Base-by-base conservation (phyloP, 2,888 invertebrate species). In the Lasioglossum figueresi region DNA sequence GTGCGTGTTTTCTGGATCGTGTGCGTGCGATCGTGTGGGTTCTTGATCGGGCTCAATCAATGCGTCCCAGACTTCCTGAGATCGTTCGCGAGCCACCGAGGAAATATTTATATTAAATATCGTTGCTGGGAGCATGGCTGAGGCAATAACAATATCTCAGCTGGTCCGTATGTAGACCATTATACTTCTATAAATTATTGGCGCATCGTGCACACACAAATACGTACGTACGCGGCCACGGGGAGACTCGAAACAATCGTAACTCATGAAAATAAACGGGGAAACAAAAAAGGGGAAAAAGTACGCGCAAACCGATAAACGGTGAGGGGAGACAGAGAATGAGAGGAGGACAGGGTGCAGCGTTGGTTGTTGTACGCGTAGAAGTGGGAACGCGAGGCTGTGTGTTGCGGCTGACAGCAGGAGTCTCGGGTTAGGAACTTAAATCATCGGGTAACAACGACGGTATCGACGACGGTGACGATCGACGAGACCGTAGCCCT, bases 391-490 rank as follows among this genome's bases (percentile, higher is more conserved):
- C 88, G 90, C 82, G 88, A 23, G 59, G 90, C 90, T 90, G 92
- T 90, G 91, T 90, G 90, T 90, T 89, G 85, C 80, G 85, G 78
- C 86, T 92, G 93, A 92, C 93, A 93, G 93, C 92, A 89, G 93
- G 91, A 92, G 93, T 91, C 91, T 90, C 87, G 88, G 88, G 89
- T 86, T 89, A 87, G 87, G 89, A 86, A 88, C 87, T 90, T 92
- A 90, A 92, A 92, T 92, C 91, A 92, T 92, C 88, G 84, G 79
- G 79, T 85, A 90, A 90, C 89, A 90, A 90, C 88, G 89, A 88
- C 89, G 89, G 84, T 90, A 92, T 90, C 89, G 88, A 89, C 91
- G 89, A 90, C 89, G 88, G 86, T 90, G 91, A 91, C 90, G 90
- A 91, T 91, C 89, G 88, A 91, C 88, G 88, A 89, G 89, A 85